Evolutionary conservation across 2,113 vertebrate genomes (phyloP).

Genomic region (Chaenocephalus aceratus): DNA sequence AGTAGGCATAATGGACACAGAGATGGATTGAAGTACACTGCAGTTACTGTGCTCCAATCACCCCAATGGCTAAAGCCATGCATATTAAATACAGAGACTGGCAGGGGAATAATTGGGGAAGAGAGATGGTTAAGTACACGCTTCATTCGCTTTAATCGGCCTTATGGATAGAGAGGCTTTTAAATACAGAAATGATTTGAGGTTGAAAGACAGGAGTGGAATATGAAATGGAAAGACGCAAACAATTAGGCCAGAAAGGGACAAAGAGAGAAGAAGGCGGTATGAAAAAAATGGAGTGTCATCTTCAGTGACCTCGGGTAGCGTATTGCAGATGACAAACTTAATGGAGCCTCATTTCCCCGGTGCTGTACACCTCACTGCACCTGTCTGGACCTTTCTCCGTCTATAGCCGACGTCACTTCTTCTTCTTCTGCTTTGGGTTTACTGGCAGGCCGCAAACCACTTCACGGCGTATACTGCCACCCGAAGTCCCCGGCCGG

Average conservation of each 20-base stretch:
- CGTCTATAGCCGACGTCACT: neutral
- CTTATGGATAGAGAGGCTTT: slow-evolving; percentile 39
- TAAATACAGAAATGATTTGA: slow-evolving; percentile 48
- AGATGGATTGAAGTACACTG: slow-evolving; percentile 44
- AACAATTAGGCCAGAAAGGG: slow-evolving; percentile 47
- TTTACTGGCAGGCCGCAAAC: no score
- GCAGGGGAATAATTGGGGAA: slow-evolving; percentile 17
- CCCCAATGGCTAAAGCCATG: slow-evolving; percentile 56
- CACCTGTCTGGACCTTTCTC: slow-evolving; percentile 70
- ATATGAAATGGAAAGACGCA: slow-evolving; percentile 40
- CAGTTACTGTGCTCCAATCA: slow-evolving; percentile 40
- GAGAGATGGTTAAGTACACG: slow-evolving; percentile 18
- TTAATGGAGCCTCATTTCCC: slow-evolving; percentile 74
- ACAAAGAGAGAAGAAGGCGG: neutral
- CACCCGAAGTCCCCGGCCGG: no score
- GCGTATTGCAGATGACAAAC: slow-evolving; percentile 71
- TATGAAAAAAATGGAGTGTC: neutral
- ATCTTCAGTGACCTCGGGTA: slow-evolving; percentile 65
- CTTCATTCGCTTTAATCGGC: slow-evolving; percentile 49
- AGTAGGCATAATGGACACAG: slow-evolving; percentile 47
- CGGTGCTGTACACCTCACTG: slow-evolving; percentile 64
- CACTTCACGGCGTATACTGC: no score
- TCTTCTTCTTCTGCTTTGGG: no score
- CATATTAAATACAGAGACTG: slow-evolving; percentile 49
- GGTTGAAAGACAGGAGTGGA: slow-evolving; percentile 25